Evolutionary conservation across 2,888 invertebrate species (phyloP).

Genomic region (Tetragonisca angustula): DNA sequence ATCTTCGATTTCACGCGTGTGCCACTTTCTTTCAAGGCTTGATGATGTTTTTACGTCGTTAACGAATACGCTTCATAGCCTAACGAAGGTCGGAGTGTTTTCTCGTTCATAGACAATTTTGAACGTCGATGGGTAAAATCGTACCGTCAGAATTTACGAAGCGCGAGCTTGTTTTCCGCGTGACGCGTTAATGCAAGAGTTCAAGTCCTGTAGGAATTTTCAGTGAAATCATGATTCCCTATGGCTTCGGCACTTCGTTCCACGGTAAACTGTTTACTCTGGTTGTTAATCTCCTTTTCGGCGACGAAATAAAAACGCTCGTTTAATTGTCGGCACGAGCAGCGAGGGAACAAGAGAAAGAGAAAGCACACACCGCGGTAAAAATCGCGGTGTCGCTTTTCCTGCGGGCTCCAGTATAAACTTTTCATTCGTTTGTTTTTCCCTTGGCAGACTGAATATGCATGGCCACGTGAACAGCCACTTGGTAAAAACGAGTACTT

Average conservation of each 20-base stretch:
- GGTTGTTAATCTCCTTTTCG: slow-evolving; percentile 25
- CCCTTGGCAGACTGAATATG: slow-evolving; percentile 44
- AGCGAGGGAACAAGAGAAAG: slow-evolving; percentile 1
- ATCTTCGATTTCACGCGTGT: not conserved
- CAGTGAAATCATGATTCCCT: not conserved
- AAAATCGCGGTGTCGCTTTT: slow-evolving; percentile 40
- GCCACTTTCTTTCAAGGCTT: not conserved
- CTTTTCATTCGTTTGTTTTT: slow-evolving; percentile 41
- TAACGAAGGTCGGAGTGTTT: not conserved
- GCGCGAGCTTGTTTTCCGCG: not conserved
- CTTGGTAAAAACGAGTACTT: slow-evolving; percentile 21
- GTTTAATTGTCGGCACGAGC: slow-evolving; percentile 37
- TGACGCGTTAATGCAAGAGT: not conserved
- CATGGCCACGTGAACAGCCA: slow-evolving; percentile 31
- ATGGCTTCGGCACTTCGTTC: not conserved
- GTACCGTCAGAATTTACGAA: not conserved
- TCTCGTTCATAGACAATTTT: not conserved
- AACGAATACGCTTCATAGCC: not conserved
- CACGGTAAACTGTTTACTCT: slow-evolving; percentile 17
- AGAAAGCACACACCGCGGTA: not conserved
- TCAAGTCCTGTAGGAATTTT: not conserved
- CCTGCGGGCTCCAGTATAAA: slow-evolving; percentile 12
- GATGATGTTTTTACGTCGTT: not conserved
- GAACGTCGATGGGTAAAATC: not conserved
- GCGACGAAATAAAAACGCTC: slow-evolving; percentile 53